Percentiles rank a stretch among this genome's conserved stretches.
phyloP scores from a whole-genome alignment of 92 coral and sea anemone genomes.

The Bergia puertoricense region DNA sequence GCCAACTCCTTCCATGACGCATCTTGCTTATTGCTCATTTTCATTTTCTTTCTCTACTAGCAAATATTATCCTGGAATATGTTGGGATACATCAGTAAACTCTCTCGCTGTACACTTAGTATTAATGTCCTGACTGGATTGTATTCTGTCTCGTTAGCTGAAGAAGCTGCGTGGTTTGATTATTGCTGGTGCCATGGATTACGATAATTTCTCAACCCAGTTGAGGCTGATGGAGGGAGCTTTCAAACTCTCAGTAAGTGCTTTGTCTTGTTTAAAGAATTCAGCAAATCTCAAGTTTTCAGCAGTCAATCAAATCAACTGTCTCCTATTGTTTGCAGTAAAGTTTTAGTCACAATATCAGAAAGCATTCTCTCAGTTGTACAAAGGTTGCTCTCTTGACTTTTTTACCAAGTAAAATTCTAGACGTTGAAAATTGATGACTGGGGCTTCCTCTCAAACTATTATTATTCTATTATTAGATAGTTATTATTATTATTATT shows the following conservation, averaged over 20 bases:
- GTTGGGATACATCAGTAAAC: no score
- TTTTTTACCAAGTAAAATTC: no score
- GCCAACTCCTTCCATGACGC: no score
- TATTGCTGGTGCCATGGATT: conserved; percentile 86
- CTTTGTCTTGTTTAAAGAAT: not conserved
- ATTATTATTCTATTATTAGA: no score
- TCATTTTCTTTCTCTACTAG: no score
- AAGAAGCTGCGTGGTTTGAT: conserved; percentile 85
- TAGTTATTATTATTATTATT: no score
- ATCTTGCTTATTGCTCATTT: no score
- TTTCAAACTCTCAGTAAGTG: conserved; percentile 92
- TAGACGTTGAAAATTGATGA: no score
- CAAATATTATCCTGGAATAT: not conserved
- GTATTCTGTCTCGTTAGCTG: conserved; percentile 47
- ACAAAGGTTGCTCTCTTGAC: no score
- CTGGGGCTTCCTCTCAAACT: not conserved
- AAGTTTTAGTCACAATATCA: not conserved
- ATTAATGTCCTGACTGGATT: not conserved
- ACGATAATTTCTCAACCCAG: conserved; percentile 64
- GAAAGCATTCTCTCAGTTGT: no score
- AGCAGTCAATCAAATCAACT: not conserved
- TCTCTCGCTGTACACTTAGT: no score
- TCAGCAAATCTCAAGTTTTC: not conserved
- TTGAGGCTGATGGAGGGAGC: conserved; percentile 92
- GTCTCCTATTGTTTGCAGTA: not conserved